Conservation (phyloP, 2,888 invertebrate species). For the Apotomis capreana region DNA sequence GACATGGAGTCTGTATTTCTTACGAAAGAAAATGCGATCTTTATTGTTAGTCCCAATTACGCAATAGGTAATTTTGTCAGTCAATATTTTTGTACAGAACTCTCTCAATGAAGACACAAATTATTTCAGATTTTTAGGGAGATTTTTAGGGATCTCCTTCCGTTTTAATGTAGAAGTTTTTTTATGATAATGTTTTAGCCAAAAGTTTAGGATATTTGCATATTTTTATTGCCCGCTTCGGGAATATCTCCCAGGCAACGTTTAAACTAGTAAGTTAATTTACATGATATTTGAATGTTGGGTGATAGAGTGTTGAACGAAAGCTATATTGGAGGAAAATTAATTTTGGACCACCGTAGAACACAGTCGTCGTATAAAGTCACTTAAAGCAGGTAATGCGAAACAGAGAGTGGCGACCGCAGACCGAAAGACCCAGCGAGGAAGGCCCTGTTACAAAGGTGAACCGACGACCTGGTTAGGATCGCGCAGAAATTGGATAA, state of each 20-base stretch:
- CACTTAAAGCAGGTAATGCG: too few species aligned
- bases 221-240: conserved; percentile 32
- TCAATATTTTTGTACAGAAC: conserved; percentile 7
- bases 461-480: too few species aligned
- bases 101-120: background rate
- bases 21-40: background rate
- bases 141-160: background rate
- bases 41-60: too few species aligned
- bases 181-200: conserved; percentile 34
- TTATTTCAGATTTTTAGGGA: background rate
- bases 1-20: too few species aligned
- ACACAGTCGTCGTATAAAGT: too few species aligned
- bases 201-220: conserved; percentile 37
- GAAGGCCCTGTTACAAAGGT: too few species aligned
- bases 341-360: too few species aligned
- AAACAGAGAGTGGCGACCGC: too few species aligned
- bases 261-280: conserved; percentile 21
- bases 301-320: background rate
- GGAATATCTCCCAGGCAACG: conserved; percentile 20
- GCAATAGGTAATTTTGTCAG: too few species aligned
- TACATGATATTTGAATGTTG: conserved; percentile 29
- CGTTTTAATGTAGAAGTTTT: conserved; percentile 32
- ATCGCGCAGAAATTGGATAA: too few species aligned
- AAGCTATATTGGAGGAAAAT: background rate
- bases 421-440: too few species aligned